These are phyloP conservation scores for Pristiophorus japonicus DNA, from an alignment of 2,113 vertebrate species.

Conservation along the genomic window DNA sequence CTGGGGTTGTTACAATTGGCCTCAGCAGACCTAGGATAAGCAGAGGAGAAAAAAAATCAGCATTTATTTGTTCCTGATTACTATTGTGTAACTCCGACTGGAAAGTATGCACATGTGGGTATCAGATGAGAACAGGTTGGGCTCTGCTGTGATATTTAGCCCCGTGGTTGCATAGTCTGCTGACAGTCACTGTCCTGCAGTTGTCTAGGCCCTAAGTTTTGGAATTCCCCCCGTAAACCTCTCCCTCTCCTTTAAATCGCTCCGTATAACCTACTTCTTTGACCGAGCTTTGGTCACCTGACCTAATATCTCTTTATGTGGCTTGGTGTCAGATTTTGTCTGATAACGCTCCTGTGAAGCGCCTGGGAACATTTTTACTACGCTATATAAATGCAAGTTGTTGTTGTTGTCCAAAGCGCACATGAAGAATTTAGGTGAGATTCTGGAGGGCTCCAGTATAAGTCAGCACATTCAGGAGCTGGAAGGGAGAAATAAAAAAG, in stretches of 20 bases:
- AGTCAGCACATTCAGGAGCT: too few relatives aligned
- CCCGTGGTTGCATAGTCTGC: neutral
- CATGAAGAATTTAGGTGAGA: too few relatives aligned
- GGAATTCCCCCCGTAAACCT: neutral
- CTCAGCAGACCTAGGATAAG: neutral
- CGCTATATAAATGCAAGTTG: too few relatives aligned
- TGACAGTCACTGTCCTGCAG: neutral
- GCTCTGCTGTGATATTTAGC: neutral
- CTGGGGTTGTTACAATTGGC: neutral
- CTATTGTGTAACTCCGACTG: neutral
- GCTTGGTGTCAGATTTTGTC: too few relatives aligned
- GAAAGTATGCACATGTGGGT: neutral
- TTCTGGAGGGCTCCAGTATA: neutral
- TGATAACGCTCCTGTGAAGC: too few relatives aligned
- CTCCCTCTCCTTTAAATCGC: too few relatives aligned
- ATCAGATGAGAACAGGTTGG: neutral
- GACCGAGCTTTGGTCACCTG: too few relatives aligned
- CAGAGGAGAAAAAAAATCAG: neutral
- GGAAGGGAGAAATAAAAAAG: too few relatives aligned
- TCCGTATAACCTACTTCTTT: too few relatives aligned
- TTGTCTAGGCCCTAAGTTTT: neutral
- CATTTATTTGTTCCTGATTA: neutral
- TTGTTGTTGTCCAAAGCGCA: too few relatives aligned
- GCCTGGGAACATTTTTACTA: too few relatives aligned
- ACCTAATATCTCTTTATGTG: too few relatives aligned